phyloP scores from a whole-genome alignment of 2,888 invertebrate species.

The Cylindroiulus punctatus region DNA sequence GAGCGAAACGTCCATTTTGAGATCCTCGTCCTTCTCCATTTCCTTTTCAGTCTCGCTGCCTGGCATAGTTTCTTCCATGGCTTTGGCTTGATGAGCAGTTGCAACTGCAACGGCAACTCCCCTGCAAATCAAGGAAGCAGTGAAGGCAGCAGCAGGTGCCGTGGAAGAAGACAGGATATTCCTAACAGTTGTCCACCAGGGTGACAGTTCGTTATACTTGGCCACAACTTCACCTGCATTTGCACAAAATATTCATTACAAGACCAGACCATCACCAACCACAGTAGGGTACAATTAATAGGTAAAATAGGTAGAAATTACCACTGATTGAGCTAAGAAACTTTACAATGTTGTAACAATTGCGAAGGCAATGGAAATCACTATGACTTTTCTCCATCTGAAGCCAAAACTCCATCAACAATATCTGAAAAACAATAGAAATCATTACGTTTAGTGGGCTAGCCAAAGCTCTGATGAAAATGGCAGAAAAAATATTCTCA shows the following conservation, averaged over 20 bases:
- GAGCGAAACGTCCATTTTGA: not conserved
- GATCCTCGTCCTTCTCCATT: constrained; percentile 45
- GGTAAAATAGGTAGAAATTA: not conserved
- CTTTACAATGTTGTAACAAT: constrained; percentile 11
- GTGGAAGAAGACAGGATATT: constrained; percentile 77
- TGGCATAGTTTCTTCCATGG: not conserved
- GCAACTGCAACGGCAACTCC: constrained; percentile 72
- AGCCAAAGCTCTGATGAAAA: too few relatives aligned
- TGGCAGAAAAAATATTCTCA: too few relatives aligned
- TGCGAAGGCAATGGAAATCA: constrained; percentile 15
- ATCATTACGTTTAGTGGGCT: too few relatives aligned
- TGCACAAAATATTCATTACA: not conserved
- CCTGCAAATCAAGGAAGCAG: constrained; percentile 84
- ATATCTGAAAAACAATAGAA: not conserved
- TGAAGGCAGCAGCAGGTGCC: constrained; percentile 80
- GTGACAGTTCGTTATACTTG: constrained; percentile 70
- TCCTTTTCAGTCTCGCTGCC: not conserved
- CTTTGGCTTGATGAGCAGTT: constrained; percentile 44
- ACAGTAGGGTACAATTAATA: too few relatives aligned
- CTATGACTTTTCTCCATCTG: not conserved
- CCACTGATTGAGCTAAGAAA: constrained; percentile 49
- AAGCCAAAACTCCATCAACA: constrained; percentile 47
- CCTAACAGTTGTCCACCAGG: constrained; percentile 85
- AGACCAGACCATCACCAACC: too few relatives aligned
- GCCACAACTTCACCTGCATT: constrained; percentile 21